Evolutionary conservation across 2,113 vertebrate genomes (phyloP).

Genomic region (Pleuronectes platessa): DNA sequence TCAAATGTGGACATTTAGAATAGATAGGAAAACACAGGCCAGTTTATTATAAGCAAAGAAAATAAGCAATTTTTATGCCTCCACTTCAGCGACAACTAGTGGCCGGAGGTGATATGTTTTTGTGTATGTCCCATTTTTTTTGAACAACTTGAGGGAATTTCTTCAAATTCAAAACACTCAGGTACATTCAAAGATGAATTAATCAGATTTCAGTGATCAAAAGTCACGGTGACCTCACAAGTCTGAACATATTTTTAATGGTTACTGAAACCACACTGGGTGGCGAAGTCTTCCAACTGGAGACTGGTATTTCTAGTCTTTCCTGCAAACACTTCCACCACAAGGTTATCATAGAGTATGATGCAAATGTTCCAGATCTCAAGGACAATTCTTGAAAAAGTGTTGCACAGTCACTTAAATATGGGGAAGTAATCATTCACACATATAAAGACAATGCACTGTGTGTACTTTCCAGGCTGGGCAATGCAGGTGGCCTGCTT

Average conservation of each 20-base stretch:
- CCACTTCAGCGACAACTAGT: no score
- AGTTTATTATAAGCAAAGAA: background rate
- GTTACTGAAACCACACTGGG: no score
- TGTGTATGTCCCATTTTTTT: no score
- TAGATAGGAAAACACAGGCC: background rate
- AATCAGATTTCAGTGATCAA: background rate
- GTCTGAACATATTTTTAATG: no score
- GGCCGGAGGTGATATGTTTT: no score
- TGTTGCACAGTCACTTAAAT: conserved; percentile 7
- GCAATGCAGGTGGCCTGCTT: conserved; percentile 98
- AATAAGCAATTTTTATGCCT: background rate
- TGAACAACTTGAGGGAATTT: no score
- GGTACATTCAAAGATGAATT: no score
- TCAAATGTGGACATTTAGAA: conserved; percentile 1
- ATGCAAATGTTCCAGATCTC: background rate
- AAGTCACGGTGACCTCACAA: background rate
- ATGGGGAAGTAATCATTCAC: background rate
- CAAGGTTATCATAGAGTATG: background rate
- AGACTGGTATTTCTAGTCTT: no score
- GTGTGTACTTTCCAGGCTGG: conserved; percentile 86
- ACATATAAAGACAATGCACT: conserved; percentile 12
- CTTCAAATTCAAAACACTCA: no score
- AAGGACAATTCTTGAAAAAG: background rate
- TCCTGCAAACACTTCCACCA: background rate
- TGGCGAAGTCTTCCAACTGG: no score